Base-by-base conservation (phyloP, 2,888 invertebrate genomes). In the Vesta saturnalis region DNA sequence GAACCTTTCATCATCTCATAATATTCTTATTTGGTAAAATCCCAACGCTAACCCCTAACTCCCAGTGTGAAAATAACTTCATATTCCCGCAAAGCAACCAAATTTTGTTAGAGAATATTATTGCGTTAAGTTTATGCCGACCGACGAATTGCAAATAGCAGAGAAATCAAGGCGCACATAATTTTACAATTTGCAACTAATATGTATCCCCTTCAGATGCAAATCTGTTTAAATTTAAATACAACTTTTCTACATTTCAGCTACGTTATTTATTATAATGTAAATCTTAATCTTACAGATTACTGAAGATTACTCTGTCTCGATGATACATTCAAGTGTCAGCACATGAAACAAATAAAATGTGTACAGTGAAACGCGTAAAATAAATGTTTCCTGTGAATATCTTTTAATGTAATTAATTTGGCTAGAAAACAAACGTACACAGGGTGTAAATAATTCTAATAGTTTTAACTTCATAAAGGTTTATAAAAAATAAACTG, bases 321-420 rank as follows among this genome's bases (percentile, higher is more conserved):
- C 15, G 47, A 49, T 52, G 52, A 52, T 52, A 52, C 21, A 52
- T 52, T 19, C 19, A 19, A 52, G 19, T 21, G 52, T 18, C 52
- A 52, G 19, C 52, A 52, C 21, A 5, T 21, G 21, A 19, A 12
- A 18, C 21, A 52, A 52, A 52, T 52, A 52, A 52, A 39, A 52
- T 52, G 21, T 52, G 18, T 19, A 6, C 19, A n/a, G n/a, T n/a
- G 19, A 52, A 39, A 16, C 14, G 10, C 15, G 18, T 19, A 52
- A 52, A 52, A 52, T 52, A 52, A 52, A 12, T n/a, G 21, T 18
- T 52, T 52, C 19, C 52, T 19, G 21, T 19, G 52, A 52, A 52
- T 10, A 15, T 3, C 8, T 49, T 49, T 49, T 15, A 52, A 52
- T 52, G 18, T 16, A 5, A n/a, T 39, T 10, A 39, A 12, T 39